These are phyloP conservation scores for Zonotrichia albicollis DNA, from an alignment of 2,797 vertebrate genomes.

Conservation along the genomic window DNA sequence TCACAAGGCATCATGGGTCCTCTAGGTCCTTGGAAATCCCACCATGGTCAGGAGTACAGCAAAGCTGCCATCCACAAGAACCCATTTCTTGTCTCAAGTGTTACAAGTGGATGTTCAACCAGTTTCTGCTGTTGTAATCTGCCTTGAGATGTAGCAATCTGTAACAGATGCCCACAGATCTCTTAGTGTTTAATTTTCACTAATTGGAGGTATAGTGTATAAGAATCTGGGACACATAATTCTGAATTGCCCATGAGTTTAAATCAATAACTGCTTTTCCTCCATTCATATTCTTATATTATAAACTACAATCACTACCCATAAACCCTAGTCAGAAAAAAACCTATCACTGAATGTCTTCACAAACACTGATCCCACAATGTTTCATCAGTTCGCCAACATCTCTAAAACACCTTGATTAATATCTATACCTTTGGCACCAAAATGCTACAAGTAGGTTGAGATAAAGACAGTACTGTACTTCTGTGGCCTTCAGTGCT, in stretches of 20 bases:
- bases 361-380: rapidly evolving
- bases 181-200: neutral
- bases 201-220: neutral
- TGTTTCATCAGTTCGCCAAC: neutral
- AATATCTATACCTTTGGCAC: neutral
- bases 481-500: neutral
- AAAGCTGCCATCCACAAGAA: neutral
- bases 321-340: neutral
- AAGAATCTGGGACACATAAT: neutral
- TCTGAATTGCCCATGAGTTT: neutral
- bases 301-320: neutral
- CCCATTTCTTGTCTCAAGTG: neutral
- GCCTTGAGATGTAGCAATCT: neutral
- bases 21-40: neutral
- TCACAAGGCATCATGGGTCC: neutral
- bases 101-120: neutral
- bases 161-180: neutral
- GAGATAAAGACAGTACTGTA: neutral
- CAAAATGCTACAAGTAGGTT: neutral
- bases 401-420: neutral
- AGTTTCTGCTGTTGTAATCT: neutral
- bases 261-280: neutral
- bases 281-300: neutral
- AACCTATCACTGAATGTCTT: neutral
- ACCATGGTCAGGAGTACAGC: neutral